Base-by-base conservation (phyloP, 2,797 vertebrate genomes). In the Lophius americanus region DNA sequence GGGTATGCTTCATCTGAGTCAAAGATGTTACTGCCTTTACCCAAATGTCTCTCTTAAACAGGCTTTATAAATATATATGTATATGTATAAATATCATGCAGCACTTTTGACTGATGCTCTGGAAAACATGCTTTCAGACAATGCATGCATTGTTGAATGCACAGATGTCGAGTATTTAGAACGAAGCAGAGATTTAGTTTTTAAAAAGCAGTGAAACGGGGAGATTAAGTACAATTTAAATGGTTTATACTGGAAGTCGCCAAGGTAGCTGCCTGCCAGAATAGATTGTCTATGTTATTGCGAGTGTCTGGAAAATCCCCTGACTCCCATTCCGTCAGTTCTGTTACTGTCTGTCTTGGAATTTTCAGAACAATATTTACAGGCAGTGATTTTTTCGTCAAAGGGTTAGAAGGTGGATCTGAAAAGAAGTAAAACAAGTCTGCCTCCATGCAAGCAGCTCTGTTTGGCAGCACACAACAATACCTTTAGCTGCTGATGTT, bases 241-340 rank as follows among this genome's bases (percentile, higher is more conserved):
- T 44, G 67, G 82, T 91, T 88, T 88, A 84, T 37, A 23, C 78
- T 89, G 83, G 83, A 85, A 52, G 64, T 67, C 64, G 65, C 60
- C 69, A 64, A 79, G 64, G 55, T 70, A 73, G 64, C 38, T 56
- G 75, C 48, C 68, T 77, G 91, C 91, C 91, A 92, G 88, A 78
- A 77, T 64, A 89, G 82, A 88, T 90, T 86, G 82, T 85, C 82
- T 81, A 33, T 93, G 91, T 93, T 93, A 78, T 91, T 88, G 48
- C 91, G 90, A 77, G 71, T 84, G 91, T 93, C 92, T 94, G 91
- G 91, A 92, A 91, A 92, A 86, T 66, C 75, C 60, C 80, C 75
- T 58, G n/a, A 58, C 61, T 74, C 67, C 46, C 14, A 56, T 76
- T 75, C 56, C 75, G 73, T 73, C 35, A n/a, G 62, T 76, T 81